Conservation (phyloP, 2,888 invertebrate genomes). For the Apodemia zela region DNA sequence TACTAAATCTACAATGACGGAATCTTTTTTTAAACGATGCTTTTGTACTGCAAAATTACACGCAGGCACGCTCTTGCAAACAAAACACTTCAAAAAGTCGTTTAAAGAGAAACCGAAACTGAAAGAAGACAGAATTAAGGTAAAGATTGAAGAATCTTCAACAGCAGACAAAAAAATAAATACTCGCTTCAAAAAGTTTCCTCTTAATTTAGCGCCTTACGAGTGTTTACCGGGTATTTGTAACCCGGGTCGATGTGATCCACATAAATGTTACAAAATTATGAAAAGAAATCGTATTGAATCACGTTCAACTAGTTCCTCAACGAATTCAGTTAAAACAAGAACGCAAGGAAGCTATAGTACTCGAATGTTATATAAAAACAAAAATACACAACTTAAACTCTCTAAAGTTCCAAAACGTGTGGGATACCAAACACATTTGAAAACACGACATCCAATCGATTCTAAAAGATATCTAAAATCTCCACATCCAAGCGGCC, state of each 20-base stretch:
- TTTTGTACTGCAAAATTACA: slow-evolving; percentile 16
- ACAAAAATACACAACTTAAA: slow-evolving; percentile 15
- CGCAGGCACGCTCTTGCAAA: neutral
- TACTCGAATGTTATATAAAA: slow-evolving; percentile 4
- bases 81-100: neutral
- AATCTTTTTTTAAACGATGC: slow-evolving; percentile 11
- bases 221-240: slow-evolving; percentile 35
- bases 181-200: neutral
- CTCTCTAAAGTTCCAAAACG: neutral
- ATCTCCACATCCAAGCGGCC: neutral
- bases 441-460: neutral
- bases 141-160: neutral
- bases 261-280: slow-evolving; percentile 39
- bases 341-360: slow-evolving; percentile 21
- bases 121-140: neutral
- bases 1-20: neutral
- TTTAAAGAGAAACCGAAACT: neutral
- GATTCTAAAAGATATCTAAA: neutral
- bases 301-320: slow-evolving; percentile 35
- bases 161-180: slow-evolving; percentile 13
- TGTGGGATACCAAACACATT: neutral
- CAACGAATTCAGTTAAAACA: slow-evolving; percentile 30
- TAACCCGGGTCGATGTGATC: slow-evolving; percentile 40
- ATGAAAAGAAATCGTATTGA: slow-evolving; percentile 39
- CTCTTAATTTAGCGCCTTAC: neutral